Evolutionary conservation across 37 sponge, comb jelly and placozoan genomes (phyloP), one percentile per base, ranked within the genome.

Genomic region (Bolinopsis microptera): DNA sequence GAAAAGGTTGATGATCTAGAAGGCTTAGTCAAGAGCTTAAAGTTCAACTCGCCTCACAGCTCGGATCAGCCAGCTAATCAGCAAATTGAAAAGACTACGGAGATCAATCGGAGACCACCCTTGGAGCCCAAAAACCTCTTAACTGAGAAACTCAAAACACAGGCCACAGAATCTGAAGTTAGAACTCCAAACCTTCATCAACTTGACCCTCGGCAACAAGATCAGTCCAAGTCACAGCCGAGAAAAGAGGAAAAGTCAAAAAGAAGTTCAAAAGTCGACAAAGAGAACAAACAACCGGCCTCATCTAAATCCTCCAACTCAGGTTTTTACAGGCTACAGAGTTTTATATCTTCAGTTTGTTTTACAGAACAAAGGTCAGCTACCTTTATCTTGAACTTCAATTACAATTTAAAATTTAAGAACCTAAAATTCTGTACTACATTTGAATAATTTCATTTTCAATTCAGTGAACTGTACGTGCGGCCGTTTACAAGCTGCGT

Each of bases 391-490:
- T n/a, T n/a, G n/a, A n/a, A n/a, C n/a, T n/a, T n/a, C n/a, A n/a
- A n/a, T n/a, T n/a, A n/a, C n/a, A n/a, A n/a, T n/a, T n/a, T n/a
- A n/a, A n/a, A n/a, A n/a, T n/a, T n/a, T n/a, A n/a, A n/a, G n/a
- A n/a, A n/a, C n/a, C n/a, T n/a, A n/a, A n/a, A n/a, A 13, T 48
- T 48, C 61, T 13, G 61, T 48, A 48, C 61, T 48, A 13, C 61
- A 13, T 48, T 48, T 48, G 9, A 5, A 48, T 48, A 48, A 48
- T 48, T 13, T 48, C n/a, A n/a, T n/a, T n/a, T n/a, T n/a, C n/a
- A n/a, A n/a, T n/a, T n/a, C 61, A 35, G 80, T 34, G 36, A 18
- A 18, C 36, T 86, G 90, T 48, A 39, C 90, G 41, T 86, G 90
- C 30, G 90, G 90, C 25, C 38, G 61, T n/a, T 8, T 34, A 13